These are phyloP conservation scores for Prostheceraeus crozeri DNA, from an alignment of 2,888 invertebrate species.

Conservation along the genomic window DNA sequence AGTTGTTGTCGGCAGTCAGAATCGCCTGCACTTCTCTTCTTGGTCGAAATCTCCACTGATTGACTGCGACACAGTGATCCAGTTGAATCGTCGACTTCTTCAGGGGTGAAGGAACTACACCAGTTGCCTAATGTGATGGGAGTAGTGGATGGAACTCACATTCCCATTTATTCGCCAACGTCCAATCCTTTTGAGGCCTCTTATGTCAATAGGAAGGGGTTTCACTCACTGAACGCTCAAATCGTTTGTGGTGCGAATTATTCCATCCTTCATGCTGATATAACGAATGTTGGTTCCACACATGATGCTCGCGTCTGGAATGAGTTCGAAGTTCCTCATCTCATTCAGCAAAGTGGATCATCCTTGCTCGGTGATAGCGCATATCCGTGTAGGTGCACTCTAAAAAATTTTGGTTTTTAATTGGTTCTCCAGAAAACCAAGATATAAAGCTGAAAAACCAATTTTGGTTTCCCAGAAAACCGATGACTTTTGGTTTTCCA, in stretches of 20 bases:
- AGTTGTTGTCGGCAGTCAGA: no score
- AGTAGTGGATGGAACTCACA: slow-evolving; percentile 43
- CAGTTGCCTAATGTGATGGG: slow-evolving; percentile 43
- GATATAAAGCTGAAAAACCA: no score
- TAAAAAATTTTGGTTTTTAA: no score
- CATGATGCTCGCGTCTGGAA: slow-evolving; percentile 42
- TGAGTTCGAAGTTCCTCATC: slow-evolving; percentile 32
- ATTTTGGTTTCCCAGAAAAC: no score
- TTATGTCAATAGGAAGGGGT: slow-evolving; percentile 42
- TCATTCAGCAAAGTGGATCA: background rate
- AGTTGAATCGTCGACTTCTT: no score
- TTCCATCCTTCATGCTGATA: slow-evolving; percentile 40
- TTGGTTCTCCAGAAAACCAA: no score
- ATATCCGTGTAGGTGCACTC: slow-evolving; percentile 36
- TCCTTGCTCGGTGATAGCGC: slow-evolving; percentile 37
- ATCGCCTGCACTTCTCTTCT: no score
- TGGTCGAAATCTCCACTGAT: no score
- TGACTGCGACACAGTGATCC: no score
- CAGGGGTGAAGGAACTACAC: no score
- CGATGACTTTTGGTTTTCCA: no score
- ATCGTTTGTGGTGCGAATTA: slow-evolving; percentile 40
- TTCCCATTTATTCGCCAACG: slow-evolving; percentile 40
- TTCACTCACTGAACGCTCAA: slow-evolving; percentile 44
- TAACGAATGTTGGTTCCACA: slow-evolving; percentile 41
- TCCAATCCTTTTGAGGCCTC: slow-evolving; percentile 31